Evolutionary conservation across 1,140 invertebrate genomes (phyloP), one percentile per base, ranked within the genome.

Genomic region (Euura lappo): DNA sequence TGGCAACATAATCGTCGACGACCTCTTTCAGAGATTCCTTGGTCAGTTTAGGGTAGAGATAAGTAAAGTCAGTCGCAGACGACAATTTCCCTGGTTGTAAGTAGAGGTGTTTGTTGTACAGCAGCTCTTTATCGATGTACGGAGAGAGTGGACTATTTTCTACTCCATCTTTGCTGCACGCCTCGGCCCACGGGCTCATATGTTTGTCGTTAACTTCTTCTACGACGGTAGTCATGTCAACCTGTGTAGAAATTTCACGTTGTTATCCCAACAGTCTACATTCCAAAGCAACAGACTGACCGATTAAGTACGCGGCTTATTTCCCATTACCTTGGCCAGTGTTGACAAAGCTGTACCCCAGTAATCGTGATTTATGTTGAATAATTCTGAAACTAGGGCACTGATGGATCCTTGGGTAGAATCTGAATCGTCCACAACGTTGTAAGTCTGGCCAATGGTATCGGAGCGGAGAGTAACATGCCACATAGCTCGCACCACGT

Each of bases 161-260:
- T 42, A 97, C 92, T 65, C 89, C 89, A 87, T 95, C 92, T 76
- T 89, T 88, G 74, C 91, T 89, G 84, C 96, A 97, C 67, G 94
- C 91, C 80, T 93, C 93, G 4, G 95, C 95, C 96, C 96, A 98
- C 6, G 95, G 95, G 1, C 90, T 91, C 88, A 97, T 91, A 85
- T 97, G 96, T 83, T 97, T 97, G 83, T 97, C 96, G 86, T 97
- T 97, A 0, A 95, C 94, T 79, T 97, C 95, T 75, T 96, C 95
- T 0, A 95, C 93, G 44, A 96, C 92, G 43, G 90, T 89, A n/a
- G 89, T 90, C 85, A 95, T 88, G 85, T 94, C 93, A 43, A 87
- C 87, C 93, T 94, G 78, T 6, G 74, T 70, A 28, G 46, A 71
- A 69, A 45, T 64, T 65, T 71, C 7, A 71, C 11, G 70, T 2